Evolutionary conservation across 1,140 invertebrate genomes (phyloP).

Genomic region (Harlomillsia oculata): DNA sequence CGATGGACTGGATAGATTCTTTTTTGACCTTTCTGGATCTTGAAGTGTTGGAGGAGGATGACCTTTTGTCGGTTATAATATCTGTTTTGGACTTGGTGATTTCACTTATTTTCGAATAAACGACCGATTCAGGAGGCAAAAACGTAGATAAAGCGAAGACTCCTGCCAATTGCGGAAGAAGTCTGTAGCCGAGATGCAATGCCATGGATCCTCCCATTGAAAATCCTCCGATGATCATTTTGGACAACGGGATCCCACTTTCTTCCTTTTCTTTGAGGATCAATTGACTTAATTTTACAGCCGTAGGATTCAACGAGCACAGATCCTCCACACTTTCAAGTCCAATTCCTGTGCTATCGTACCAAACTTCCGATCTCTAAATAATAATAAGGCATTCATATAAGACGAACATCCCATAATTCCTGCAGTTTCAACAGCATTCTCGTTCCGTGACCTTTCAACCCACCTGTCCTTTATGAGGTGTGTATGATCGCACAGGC

Average conservation of each 20-base stretch:
- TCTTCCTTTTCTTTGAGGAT: conserved; percentile 50
- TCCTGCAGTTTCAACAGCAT: background rate
- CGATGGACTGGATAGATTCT: too few relatives aligned
- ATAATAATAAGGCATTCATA: background rate
- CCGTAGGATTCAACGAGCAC: conserved; percentile 50
- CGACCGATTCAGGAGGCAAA: conserved; percentile 53
- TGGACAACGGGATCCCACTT: conserved; percentile 50
- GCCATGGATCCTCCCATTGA: conserved; percentile 61
- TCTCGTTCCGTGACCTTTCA: conserved; percentile 25
- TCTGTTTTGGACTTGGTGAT: too few relatives aligned
- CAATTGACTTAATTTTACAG: conserved; percentile 47
- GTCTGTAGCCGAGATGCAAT: conserved; percentile 54
- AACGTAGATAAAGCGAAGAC: conserved; percentile 62
- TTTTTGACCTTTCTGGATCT: conserved; percentile 11
- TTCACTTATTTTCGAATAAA: too few relatives aligned
- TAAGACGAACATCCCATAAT: background rate
- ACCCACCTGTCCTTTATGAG: conserved; percentile 25
- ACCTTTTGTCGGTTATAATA: too few relatives aligned
- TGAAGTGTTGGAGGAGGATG: too few relatives aligned
- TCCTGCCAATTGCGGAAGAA: conserved; percentile 52
- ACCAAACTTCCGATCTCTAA: too few relatives aligned
- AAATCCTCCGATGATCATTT: conserved; percentile 63
- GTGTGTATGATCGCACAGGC: conserved; percentile 51
- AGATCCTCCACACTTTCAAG: conserved; percentile 50
- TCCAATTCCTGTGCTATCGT: conserved; percentile 52